Conservation (phyloP, 64 coral and sea anemone species). For the Cladopsammia gracilis region DNA sequence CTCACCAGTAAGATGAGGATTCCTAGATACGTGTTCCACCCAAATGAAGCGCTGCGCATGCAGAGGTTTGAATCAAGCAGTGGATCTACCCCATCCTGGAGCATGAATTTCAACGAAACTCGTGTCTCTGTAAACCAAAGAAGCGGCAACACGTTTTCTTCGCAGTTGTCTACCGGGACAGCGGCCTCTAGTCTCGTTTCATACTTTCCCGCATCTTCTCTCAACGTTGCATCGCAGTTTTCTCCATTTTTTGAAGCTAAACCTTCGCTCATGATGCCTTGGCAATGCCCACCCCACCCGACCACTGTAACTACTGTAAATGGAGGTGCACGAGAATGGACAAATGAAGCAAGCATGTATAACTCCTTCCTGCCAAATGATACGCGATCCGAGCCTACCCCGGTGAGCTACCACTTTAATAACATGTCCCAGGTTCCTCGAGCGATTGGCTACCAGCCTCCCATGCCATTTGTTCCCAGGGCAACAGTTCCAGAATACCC, state of each 20-base stretch:
- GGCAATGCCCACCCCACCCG: neutral
- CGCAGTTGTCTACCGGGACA: neutral
- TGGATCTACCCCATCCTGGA: neutral
- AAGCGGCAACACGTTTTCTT: neutral
- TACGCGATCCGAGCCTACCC: neutral
- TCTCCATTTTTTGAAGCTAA: neutral
- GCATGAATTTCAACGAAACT: neutral
- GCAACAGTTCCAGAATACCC: conserved; percentile 2
- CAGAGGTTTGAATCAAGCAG: neutral
- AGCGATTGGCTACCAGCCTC: neutral
- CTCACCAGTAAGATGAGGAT: conserved; percentile 10
- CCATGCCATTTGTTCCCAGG: neutral
- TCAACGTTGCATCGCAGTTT: neutral
- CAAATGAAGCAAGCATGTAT: neutral
- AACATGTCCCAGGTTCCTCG: neutral
- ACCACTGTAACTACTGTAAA: neutral
- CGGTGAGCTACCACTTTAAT: neutral
- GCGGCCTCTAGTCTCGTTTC: neutral
- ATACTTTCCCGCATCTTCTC: neutral
- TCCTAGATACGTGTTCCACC: conserved; percentile 33
- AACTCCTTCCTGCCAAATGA: neutral
- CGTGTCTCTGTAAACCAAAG: neutral
- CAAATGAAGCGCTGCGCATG: neutral
- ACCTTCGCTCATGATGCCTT: neutral
- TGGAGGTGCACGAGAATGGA: too few relatives aligned